These are phyloP conservation scores for Malurus alboscapulatus DNA, from an alignment of 2,113 vertebrate species.

Conservation along the genomic window DNA sequence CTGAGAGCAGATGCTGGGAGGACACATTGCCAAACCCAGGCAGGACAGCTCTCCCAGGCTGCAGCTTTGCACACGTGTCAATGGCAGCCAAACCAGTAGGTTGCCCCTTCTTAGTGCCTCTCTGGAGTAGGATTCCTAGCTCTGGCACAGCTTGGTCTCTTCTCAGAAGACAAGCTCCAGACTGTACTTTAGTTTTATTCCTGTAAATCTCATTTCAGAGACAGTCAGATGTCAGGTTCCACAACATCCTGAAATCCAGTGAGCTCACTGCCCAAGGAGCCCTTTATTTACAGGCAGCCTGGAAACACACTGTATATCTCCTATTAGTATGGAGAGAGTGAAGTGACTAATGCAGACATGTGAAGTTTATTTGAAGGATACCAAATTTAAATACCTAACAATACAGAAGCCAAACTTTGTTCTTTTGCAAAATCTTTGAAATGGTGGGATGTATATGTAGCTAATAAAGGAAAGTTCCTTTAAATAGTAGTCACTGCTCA, in stretches of 20 bases:
- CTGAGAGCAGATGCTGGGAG: fast-evolving
- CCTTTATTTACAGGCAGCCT: background rate
- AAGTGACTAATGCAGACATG: background rate
- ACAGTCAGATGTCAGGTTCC: background rate
- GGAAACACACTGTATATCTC: background rate
- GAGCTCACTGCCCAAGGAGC: background rate
- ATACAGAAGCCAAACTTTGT: background rate
- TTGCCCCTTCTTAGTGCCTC: background rate
- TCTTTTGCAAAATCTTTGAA: background rate
- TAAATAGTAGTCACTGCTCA: slow-evolving; percentile 36
- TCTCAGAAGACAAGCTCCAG: background rate
- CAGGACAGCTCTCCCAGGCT: background rate
- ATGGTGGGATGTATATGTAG: slow-evolving; percentile 4
- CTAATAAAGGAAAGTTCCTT: slow-evolving; percentile 48
- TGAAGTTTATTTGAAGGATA: background rate
- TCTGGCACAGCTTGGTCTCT: background rate
- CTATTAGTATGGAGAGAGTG: background rate
- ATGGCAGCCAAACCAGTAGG: background rate
- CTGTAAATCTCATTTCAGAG: background rate
- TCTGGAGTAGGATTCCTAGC: background rate
- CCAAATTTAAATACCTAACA: background rate
- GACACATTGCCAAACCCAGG: background rate
- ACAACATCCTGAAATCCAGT: background rate
- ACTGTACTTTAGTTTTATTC: background rate
- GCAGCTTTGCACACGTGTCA: background rate